Base-by-base conservation (phyloP, 2,888 invertebrate species). In the Sphaeridia pumilis region DNA sequence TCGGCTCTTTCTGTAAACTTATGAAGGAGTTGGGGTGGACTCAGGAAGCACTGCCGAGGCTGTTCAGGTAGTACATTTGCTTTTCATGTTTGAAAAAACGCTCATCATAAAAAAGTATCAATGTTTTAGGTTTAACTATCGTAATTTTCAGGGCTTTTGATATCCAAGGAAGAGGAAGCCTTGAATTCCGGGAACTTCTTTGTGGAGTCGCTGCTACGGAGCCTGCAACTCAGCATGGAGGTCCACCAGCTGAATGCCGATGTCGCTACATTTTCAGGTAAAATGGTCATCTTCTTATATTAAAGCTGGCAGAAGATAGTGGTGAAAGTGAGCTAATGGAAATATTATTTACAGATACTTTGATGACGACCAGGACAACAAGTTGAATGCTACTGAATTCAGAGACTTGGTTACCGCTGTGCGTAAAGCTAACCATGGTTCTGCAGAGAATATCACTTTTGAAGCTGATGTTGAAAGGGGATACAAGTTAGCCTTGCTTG, bases 211-310 rank as follows among this genome's bases (percentile, higher is more conserved):
- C 82, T 1, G 78, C 80, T 0, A 67, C 80, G 59, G 83, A 84
- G 64, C 81, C 81, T 0, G 68, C 66, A 34, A 82, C 81, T 1
- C 76, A 74, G 44, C 82, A 83, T 69, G 79, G 76, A 20, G 80
- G 80, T 0, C 63, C 74, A 26, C 72, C 80, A 0, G 82, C 81
- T 0, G 83, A 83, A 68, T 73, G 82, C 59, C 71, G 83, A 31
- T 81, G 82, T 68, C 72, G 79, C 65, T 83, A 81, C 66, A 82
- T 83, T 58, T 83, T 83, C 66, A 74, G 79, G 71, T 80, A 68
- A 61, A 70, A 69, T 61, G 68, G 69, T 48, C 41, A 54, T 28
- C 67, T 21, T 20, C 10, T 28, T 4, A 46, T 4, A 10, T 24
- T 5, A 5, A 21, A 44, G 10, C 10, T 21, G 12, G n/a, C 44